Percentiles rank a stretch among this genome's conserved stretches.
phyloP scores from a whole-genome alignment of 1,140 invertebrate species.

The Rhagoletis pomonella region DNA sequence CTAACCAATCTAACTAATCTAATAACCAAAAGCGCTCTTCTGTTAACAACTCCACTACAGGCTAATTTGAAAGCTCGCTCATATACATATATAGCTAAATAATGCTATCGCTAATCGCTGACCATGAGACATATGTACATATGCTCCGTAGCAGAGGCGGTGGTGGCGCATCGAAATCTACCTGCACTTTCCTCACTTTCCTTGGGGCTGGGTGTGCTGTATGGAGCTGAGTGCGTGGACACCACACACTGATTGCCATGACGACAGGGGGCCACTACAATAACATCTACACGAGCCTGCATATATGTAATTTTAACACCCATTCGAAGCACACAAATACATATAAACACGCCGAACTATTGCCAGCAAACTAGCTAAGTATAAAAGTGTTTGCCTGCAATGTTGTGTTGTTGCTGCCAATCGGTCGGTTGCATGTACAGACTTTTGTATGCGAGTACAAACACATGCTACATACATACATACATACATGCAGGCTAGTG shows the following conservation, averaged over 20 bases:
- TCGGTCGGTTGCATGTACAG: neutral
- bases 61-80: neutral
- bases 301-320: neutral
- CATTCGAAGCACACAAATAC: neutral
- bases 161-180: neutral
- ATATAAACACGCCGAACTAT: neutral
- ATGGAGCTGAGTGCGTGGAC: conserved; percentile 27
- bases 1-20: neutral
- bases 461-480: neutral
- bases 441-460: neutral
- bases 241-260: conserved; percentile 34
- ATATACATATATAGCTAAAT: neutral
- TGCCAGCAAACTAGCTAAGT: neutral
- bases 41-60: neutral
- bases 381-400: neutral
- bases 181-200: neutral
- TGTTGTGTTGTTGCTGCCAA: neutral
- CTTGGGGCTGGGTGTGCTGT: neutral
- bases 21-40: neutral
- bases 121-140: conserved; percentile 23
- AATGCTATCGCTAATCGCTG: neutral
- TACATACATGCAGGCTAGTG: neutral
- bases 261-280: conserved; percentile 34
- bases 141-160: too few relatives aligned
- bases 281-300: neutral